Evolutionary conservation across 2,888 invertebrate species (phyloP), one percentile per base, ranked within the genome.

Genomic region (Apamea crenata): DNA sequence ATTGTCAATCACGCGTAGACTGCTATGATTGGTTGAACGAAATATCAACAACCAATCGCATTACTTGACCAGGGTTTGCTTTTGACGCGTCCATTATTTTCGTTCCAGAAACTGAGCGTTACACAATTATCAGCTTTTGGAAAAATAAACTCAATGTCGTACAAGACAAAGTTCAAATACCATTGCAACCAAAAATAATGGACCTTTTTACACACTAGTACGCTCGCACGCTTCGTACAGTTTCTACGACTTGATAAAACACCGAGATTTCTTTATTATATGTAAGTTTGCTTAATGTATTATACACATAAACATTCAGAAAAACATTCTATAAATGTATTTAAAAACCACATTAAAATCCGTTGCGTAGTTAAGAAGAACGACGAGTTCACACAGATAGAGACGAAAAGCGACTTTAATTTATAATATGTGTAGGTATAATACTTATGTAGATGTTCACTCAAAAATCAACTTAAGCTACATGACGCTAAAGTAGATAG

Each of bases 401-500:
- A 53, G n/a, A 18, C 10, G 10, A 32, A 32, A 70, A 70, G 53
- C 25, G 6, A 18, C 25, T 70, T 70, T 32, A 70, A 29, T 68
- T 10, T 6, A 25, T 53, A 18, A 53, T 50, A 16, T 18, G n/a
- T 44, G 40, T 40, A 40, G 40, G 7, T 40, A 40, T 40, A 32
- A 32, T 32, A 32, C 1, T 3, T 32, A 40, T 40, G 18, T 40
- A 44, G 40, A 18, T 18, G 10, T 29, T 50, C 36, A 36, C 12
- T 74, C 36, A 74, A 77, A 77, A 63, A 29, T 63, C 74, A 47
- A 61, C 32, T 61, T n/a, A 32, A 3, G 18, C 5, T 16, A 6
- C 10, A 59, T 32, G 25, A 1, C 2, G 16, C n/a, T 50, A 36
- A 29, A 50, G 29, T 63, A 29, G 29, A 72, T 59, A 47, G 8